Conservation (phyloP, 2,797 vertebrate species). For the Nyctibius grandis region DNA sequence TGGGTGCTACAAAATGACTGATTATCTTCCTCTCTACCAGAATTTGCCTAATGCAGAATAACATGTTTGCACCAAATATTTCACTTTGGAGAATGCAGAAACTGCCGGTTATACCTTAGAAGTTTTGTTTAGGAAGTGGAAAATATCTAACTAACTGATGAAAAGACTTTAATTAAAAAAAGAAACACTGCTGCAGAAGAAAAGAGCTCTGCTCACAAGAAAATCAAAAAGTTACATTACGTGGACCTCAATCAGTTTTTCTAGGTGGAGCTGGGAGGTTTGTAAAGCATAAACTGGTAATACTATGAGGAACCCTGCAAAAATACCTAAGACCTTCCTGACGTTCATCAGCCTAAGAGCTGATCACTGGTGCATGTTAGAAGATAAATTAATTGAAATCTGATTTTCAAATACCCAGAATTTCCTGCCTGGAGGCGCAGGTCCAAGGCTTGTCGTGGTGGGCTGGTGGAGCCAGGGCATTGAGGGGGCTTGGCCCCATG, state of each 20-base stretch:
- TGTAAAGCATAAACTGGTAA: background rate
- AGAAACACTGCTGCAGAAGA: background rate
- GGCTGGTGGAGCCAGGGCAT: background rate
- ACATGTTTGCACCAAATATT: background rate
- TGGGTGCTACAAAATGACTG: background rate
- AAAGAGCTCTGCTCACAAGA: background rate
- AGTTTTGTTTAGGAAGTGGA: background rate
- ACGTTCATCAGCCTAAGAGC: background rate
- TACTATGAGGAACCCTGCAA: background rate
- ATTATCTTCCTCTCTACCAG: background rate
- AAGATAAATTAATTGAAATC: background rate
- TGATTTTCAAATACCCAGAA: background rate
- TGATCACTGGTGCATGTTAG: background rate
- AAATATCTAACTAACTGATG: background rate
- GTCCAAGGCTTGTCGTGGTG: accelerated
- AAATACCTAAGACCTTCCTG: background rate
- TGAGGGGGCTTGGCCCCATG: accelerated
- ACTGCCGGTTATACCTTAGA: background rate
- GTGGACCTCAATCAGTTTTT: background rate
- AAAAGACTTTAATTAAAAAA: background rate
- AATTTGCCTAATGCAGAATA: background rate
- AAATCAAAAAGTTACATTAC: background rate
- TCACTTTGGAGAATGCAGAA: background rate
- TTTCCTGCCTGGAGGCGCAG: background rate
- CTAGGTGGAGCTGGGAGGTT: background rate